Percentiles rank a stretch among this genome's conserved stretches.
Conservation (phyloP, 1,140 invertebrate species). For the Steinernema khuongi region DNA sequence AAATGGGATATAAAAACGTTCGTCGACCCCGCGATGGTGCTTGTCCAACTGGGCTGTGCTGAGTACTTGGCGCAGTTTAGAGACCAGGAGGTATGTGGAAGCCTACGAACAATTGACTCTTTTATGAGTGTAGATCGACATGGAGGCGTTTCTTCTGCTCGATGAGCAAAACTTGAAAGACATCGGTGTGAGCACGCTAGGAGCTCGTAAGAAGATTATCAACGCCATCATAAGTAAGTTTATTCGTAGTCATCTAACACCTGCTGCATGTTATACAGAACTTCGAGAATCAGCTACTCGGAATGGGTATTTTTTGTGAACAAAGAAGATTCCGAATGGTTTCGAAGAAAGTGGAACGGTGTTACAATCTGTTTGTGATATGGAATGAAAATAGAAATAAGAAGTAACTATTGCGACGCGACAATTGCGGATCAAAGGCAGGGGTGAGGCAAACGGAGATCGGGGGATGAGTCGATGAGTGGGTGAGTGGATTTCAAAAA, state of each 20-base stretch:
- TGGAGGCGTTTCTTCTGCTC: constrained; percentile 56
- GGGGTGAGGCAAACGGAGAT: too few species aligned
- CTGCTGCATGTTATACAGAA: constrained; percentile 32
- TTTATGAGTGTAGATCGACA: constrained; percentile 49
- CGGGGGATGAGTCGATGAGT: too few species aligned
- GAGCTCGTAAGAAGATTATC: constrained; percentile 55
- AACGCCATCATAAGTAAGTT: constrained; percentile 52
- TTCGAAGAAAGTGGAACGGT: not conserved
- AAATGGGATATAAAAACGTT: constrained; percentile 51
- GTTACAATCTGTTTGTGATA: not conserved
- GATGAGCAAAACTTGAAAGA: constrained; percentile 55
- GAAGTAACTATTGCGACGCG: too few species aligned
- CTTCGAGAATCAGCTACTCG: constrained; percentile 42
- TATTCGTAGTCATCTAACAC: not conserved
- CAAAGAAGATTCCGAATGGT: not conserved
- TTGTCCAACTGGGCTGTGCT: constrained; percentile 51
- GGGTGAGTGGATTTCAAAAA: too few species aligned
- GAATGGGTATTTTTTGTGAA: not conserved
- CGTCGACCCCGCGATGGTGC: constrained; percentile 48
- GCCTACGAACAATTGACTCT: constrained; percentile 14
- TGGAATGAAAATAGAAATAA: too few species aligned
- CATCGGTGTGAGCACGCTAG: constrained; percentile 53
- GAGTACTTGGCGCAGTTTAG: constrained; percentile 52
- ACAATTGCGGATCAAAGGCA: too few species aligned
- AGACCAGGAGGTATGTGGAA: constrained; percentile 47